Evolutionary conservation across 1,140 invertebrate genomes (phyloP), one percentile per base, ranked within the genome.

Genomic region (Drosophila serrata): DNA sequence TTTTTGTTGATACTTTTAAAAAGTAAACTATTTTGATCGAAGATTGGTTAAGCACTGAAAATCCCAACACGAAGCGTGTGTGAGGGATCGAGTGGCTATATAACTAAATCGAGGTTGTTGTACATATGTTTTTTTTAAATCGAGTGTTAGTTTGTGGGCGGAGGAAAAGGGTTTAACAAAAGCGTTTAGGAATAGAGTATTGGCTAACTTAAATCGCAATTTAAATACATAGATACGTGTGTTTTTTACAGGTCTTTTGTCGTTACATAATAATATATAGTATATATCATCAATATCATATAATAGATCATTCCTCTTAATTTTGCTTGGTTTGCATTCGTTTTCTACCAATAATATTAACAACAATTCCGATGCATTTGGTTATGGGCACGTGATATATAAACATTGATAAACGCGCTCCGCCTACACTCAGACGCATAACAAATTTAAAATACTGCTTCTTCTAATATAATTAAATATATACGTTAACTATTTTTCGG

Each of bases 21-120:
- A 87, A 87, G 84, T 87, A 87, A 79, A 65, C 67, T 80, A 73
- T 73, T 87, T 88, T 84, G 76, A 77, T 87, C 76, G 84, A 77
- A 87, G 49, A 78, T 78, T 58, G 58, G 39, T 68, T 70, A 84
- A 81, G 81, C 84, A 88, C 80, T 59, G 67, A 62, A 68, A 45
- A 67, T 57, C 51, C 13, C 51, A 3, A 4, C 55, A 85, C 73
- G 81, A 42, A 40, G 35, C 27, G 56, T 19, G 81, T 48, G 43
- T 35, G 49, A 22, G 33, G 33, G 65, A 63, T 51, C 42, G 78
- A 55, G 58, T 55, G 40, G 37, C 29, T 57, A 55, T 65, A 59
- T 65, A 75, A 63, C 69, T 75, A 72, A 63, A 55, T 75, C 33
- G 59, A 53, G 58, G 65, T 45, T 69, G 48, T 46, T 42, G 51